Evolutionary conservation across 2,797 vertebrate genomes (phyloP).

Genomic region (Tapirus indicus): DNA sequence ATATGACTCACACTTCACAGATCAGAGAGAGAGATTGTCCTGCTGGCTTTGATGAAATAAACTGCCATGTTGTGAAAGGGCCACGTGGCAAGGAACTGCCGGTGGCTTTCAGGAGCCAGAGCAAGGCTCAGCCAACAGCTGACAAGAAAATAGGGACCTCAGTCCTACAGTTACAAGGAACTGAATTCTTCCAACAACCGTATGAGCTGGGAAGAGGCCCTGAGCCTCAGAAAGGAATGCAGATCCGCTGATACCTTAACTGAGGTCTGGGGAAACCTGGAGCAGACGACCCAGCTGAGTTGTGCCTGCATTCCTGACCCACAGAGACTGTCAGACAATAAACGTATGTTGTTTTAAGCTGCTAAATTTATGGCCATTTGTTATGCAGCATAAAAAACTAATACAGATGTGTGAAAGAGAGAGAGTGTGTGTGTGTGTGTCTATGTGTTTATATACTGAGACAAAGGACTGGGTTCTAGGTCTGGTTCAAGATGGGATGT

Average conservation of each 20-base stretch:
- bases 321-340: neutral
- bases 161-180: neutral
- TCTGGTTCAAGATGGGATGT: neutral
- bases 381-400: neutral
- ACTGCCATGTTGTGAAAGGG: neutral
- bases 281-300: neutral
- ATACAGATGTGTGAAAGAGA: neutral
- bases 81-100: neutral
- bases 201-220: neutral
- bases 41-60: neutral
- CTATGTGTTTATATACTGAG: neutral
- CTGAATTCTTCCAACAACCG: neutral
- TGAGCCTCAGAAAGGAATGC: neutral
- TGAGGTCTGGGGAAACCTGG: neutral
- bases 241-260: neutral
- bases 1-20: neutral
- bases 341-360: neutral
- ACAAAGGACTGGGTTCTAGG: neutral
- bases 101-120: neutral
- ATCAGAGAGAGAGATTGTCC: neutral
- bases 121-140: neutral
- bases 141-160: neutral
- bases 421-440: neutral
- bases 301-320: neutral
- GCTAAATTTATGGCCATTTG: neutral